Base-by-base conservation (phyloP, 2,797 vertebrate genomes). In the Syngnathus acus region DNA sequence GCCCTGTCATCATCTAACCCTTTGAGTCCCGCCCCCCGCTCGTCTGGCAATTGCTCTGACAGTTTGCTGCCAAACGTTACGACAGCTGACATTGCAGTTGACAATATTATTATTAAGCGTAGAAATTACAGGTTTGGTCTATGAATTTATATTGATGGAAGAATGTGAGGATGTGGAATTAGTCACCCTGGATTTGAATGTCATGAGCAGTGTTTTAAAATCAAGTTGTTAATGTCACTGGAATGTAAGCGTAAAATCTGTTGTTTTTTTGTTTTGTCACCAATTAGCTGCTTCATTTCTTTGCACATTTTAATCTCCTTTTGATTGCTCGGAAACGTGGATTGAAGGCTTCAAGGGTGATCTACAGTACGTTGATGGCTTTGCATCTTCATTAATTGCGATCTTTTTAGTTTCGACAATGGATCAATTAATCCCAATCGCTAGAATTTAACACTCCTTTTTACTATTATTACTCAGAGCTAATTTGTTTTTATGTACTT, bases 1-100 rank as follows among this genome's bases (percentile, higher is more conserved):
- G 16, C 53, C 53, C 53, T 72, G 68, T 69, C 72, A 68, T 58
- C 57, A 57, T 66, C 60, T 51, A 61, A 72, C 48, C 6, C 38
- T 66, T 68, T 48, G 61, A 59, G 69, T 65, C 64, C 64, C n/a
- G 38, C 38, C 57, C 8, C 19, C 62, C 64, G 1, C 38, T 42
- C n/a, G 5, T 61, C 59, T 61, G 26, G 40, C 53, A 43, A 59
- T 57, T 68, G 19, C 51, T 71, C 69, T 64, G 62, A 68, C 62
- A 16, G 64, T 64, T 4, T 10, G 0, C 62, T 68, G 63, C 16
- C 53, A 42, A 23, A 32, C 72, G 64, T 59, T 38, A 70, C 62
- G 40, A 1, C 58, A 62, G 58, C 53, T 64, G 40, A 68, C 48
- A 59, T 67, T 54, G 65, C 58, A 51, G 64, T 13, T 23, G 70